phyloP scores from a whole-genome alignment of 2,797 vertebrate genomes.

The Ctenopoma multispine region DNA sequence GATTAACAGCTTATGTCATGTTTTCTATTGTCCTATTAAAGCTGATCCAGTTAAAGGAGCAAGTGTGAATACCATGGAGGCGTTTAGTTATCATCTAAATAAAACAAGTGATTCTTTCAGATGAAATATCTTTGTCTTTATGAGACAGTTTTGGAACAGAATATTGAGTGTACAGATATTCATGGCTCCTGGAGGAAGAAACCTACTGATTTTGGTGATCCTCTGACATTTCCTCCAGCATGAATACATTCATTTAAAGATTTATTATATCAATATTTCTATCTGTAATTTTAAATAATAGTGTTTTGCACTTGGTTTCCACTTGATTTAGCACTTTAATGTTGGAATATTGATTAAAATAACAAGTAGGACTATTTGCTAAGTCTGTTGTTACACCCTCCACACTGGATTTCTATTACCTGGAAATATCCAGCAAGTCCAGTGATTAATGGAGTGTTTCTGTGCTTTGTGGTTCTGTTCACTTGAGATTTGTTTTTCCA shows the following conservation, averaged over 20 bases:
- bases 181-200: background rate
- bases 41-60: background rate
- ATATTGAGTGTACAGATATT: background rate
- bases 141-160: background rate
- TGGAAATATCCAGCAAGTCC: slow-evolving; percentile 13
- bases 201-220: background rate
- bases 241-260: background rate
- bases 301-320: background rate
- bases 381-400: slow-evolving; percentile 10
- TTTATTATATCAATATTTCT: slow-evolving; percentile 3
- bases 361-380: slow-evolving; percentile 3
- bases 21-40: slow-evolving; percentile 1
- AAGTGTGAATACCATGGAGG: background rate
- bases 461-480: slow-evolving; percentile 37
- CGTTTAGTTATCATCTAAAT: background rate
- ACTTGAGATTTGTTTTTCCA: slow-evolving; percentile 37
- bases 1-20: slow-evolving; percentile 4
- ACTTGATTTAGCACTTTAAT: background rate
- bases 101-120: background rate
- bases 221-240: background rate
- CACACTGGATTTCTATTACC: slow-evolving; percentile 12
- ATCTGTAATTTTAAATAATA: background rate
- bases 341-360: slow-evolving; percentile 6
- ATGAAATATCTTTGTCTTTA: background rate
- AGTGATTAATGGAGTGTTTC: slow-evolving; percentile 49